Base-by-base conservation (phyloP, 2,888 invertebrate genomes). In the Agapetus fuscipes region DNA sequence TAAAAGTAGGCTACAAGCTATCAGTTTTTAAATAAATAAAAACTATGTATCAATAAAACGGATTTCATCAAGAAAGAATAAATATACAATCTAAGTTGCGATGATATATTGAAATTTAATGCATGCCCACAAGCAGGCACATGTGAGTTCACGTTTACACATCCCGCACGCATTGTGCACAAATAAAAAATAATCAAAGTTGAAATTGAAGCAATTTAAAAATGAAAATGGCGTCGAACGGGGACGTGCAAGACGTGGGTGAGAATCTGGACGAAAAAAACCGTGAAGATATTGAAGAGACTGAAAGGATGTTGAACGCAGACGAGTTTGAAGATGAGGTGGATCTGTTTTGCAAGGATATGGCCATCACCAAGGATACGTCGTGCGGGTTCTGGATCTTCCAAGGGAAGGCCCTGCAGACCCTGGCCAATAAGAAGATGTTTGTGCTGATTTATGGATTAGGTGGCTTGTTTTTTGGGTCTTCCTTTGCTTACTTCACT, bases 401-500 rank as follows among this genome's bases (percentile, higher is more conserved):
- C 32, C 67, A 63, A 37, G 78, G 78, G 5, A 53, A 59, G 1
- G 71, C 65, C 48, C 60, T 79, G 34, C 79, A 79, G 55, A 68
- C 63, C 59, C 74, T 71, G 51, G 78, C 75, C 12, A 71, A 73
- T 49, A 73, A 72, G 51, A 72, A 72, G 50, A 68, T 64, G 9
- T 74, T 73, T 51, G 71, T 80, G 3, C 60, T 77, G 46, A 61
- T 80, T 1, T 81, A 80, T 49, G 80, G 80, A 24, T 58, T 80
- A 26, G 66, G 80, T 4, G 81, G 80, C 3, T 78, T 79, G 52
- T 69, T 80, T 39, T 78, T 78, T 53, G 74, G 77, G 13, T 80
- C 81, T 51, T 76, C 76, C 42, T 80, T 74, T 52, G 74, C 80
- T 3, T 82, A 82, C 54, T 81, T 80, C 51, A 79, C 78, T 52